phyloP scores from a whole-genome alignment of 2,888 invertebrate species.

The Perithous albicinctus region DNA sequence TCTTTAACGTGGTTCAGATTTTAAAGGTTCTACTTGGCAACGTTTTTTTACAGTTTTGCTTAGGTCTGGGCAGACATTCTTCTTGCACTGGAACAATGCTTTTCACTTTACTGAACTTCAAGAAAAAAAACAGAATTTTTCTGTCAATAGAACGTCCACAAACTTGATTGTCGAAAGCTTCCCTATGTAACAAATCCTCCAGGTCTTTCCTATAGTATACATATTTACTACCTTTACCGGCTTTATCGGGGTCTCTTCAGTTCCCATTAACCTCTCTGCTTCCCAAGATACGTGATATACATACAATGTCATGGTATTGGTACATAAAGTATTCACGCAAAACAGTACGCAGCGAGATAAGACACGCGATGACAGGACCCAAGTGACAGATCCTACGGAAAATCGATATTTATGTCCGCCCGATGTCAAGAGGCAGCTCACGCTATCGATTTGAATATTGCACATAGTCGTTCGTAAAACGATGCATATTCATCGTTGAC shows the following conservation, averaged over 20 bases:
- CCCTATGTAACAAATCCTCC: constrained; percentile 15
- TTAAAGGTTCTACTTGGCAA: no score
- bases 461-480: constrained; percentile 48
- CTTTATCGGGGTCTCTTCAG: constrained; percentile 25
- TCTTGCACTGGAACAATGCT: not conserved
- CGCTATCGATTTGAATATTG: constrained; percentile 59
- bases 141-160: not conserved
- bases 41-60: no score
- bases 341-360: constrained; percentile 41
- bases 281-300: constrained; percentile 25
- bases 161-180: no score
- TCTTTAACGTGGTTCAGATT: no score
- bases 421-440: constrained; percentile 1
- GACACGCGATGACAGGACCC: constrained; percentile 60
- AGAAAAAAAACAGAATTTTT: not conserved
- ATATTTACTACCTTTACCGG: constrained; percentile 54
- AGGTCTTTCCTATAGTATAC: constrained; percentile 28
- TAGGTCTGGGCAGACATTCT: no score
- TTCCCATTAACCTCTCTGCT: constrained; percentile 50
- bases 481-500: constrained; percentile 58
- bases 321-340: not conserved
- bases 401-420: constrained; percentile 57
- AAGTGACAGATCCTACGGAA: constrained; percentile 50
- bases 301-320: not conserved
- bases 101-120: not conserved